Base-by-base conservation (phyloP, 2,113 vertebrate species). In the Daphoenositta chrysoptera region DNA sequence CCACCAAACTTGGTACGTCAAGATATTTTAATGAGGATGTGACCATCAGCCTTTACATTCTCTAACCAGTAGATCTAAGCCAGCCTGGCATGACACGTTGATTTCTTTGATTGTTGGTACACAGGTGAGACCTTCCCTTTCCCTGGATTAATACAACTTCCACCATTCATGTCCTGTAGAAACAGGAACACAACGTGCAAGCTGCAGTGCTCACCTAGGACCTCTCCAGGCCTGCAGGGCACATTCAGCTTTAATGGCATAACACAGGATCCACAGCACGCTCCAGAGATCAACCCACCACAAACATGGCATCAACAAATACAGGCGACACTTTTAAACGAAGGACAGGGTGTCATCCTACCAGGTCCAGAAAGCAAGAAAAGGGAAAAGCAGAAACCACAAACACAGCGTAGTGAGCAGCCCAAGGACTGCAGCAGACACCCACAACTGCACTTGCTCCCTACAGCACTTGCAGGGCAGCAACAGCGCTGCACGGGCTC, bases 21-120 rank as follows among this genome's bases (percentile, higher is more conserved):
- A 35, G 57, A 8, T 30, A 64, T 72, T 83, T 81, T 65, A 64
- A 26, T 48, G 50, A 79, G 65, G 80, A 89, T 82, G 76, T 18
- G 37, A 92, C 92, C 80, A 92, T 53, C 86, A 95, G 95, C 69
- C 77, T 92, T 66, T 53, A n/a, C 15, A 58, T 58, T 83, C 44
- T 58, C 30, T 53, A 76, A 12, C 8, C 45, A 48, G 14, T 10
- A 79, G 21, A 79, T 21, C 24, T 63, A 93, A 93, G 64, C 19
- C 50, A 81, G 40, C 12, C 60, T 70, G 21, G 5, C 1, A 3
- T 2, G 6, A 13, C 65, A 53, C 3, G 2, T 15, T 45, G 0
- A 54, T 64, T 92, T 84, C 44, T 70, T 69, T 82, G 68, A 14
- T 15, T 31, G 33, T 9, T 48, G 68, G 27, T 40, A 13, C 35